Evolutionary conservation across 1,140 invertebrate species (phyloP), one percentile per base, ranked within the genome.

Genomic region (Tigriopus japonicus): DNA sequence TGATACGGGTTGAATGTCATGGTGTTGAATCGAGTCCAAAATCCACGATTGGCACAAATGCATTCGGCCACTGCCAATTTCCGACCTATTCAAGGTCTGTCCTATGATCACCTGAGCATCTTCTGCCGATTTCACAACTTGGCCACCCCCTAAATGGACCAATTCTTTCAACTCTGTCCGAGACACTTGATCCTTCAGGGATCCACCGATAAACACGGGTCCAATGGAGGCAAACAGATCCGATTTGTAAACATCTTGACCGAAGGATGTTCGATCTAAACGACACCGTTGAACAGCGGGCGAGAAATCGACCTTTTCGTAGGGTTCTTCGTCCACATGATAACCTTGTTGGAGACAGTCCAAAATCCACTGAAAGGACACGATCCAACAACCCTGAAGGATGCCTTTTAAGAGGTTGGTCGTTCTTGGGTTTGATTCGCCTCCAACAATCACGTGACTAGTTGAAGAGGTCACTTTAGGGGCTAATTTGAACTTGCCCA

Each of bases 321-420:
- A 60, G 2, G 58, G 58, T 52, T 60, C 58, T 45, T 60, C 58
- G 15, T 60, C 58, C 14, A 60, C 42, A 7, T 19, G 42, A 21
- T 60, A 42, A 10, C 7, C 58, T 3, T 40, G 17, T 24, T 60
- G 35, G 2, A 60, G 58, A 28, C 23, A 42, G 19, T 12, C 15
- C 42, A 53, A 23, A 1, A 60, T 19, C 58, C 58, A 60, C 15
- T 60, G 42, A 19, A 23, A 49, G 15, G 58, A 42, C 2, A 60
- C 58, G 10, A 60, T 52, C 58, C 58, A 60, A 15, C 58, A 60
- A 28, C 58, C 55, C 19, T 15, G 42, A 52, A 60, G 58, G 13
- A 60, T 10, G 24, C 58, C 58, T 15, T 42, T 28, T 6, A 60
- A 28, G 3, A 53, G 7, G 28, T 60, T 60, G 9, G 43, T 42